These are phyloP conservation scores for Marcusenius ussheri DNA, from an alignment of 2,113 vertebrate genomes.

Conservation along the genomic window DNA sequence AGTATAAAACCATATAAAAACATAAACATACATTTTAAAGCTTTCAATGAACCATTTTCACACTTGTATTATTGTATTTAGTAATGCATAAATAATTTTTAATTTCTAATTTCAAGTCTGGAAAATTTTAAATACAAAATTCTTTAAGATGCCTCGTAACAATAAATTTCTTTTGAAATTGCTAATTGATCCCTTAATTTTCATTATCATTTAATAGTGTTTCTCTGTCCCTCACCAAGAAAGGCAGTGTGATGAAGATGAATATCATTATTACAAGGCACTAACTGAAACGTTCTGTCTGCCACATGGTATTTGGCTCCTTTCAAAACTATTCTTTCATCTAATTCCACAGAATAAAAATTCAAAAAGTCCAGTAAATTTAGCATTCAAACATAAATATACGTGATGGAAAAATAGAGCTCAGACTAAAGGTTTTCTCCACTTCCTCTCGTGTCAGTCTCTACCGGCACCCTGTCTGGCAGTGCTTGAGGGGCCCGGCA, in stretches of 20 bases:
- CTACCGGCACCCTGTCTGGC: background rate
- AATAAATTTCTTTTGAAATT: background rate
- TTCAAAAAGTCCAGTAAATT: background rate
- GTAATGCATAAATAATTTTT: background rate
- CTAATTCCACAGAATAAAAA: background rate
- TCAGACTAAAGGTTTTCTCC: background rate
- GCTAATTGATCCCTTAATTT: background rate
- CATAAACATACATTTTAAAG: background rate
- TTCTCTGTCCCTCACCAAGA: background rate
- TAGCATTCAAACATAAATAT: background rate
- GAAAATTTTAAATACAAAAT: background rate
- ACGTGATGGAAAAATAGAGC: background rate
- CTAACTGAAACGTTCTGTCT: background rate
- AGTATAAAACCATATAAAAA: background rate
- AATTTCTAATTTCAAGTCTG: background rate
- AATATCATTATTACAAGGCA: background rate
- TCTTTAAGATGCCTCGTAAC: background rate
- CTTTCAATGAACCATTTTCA: background rate
- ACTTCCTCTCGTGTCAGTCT: conserved; percentile 2
- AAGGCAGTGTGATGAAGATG: background rate
- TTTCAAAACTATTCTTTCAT: background rate
- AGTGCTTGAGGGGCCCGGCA: background rate
- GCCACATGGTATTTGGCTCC: background rate
- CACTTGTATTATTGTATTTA: background rate
- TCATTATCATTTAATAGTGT: background rate